Evolutionary conservation across 2,888 invertebrate genomes (phyloP), one percentile per base, ranked within the genome.

Genomic region (Apoda limacodes): DNA sequence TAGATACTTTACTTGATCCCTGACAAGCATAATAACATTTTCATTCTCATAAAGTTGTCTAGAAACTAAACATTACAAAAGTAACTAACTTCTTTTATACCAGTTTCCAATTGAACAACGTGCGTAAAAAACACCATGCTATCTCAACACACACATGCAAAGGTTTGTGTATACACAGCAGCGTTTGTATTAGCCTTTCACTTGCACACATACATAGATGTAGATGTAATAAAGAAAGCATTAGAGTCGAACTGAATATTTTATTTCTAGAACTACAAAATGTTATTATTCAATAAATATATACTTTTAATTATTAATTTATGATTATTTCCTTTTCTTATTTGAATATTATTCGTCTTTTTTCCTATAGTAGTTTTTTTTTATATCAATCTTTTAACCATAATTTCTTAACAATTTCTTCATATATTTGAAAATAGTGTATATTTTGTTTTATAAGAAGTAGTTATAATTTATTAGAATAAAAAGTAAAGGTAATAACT

Each of bases 111-210:
- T 66, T 57, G 52, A 51, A 54, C 55, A 57, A 52, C 54, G 50
- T 55, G 48, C 45, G 45, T 55, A 60, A 70, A 66, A 59, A 70
- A 64, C 68, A 53, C 48, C 58, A 60, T 55, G 43, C 54, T 58
- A 58, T 63, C 60, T 54, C 55, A 60, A 67, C 72, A n/a, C 60
- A 60, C 49, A 70, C 74, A 39, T 13, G 2, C 10, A 40, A 2
- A 28, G 9, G 2, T 9, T 11, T 28, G 45, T 46, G 56, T 68
- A 39, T 27, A 27, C 58, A 75, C 58, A 43, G 30, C 24, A 37
- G 36, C 60, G 55, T 78, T 48, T 34, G 54, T 60, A 75, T 34
- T 69, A 48, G 60, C 64, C 76, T 76, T 76, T 78, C 75, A 65
- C 72, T 67, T 46, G 60, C 72, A 20, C 60, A 61, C 51, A 69